Percentiles rank a stretch among this genome's conserved stretches.
Conservation (phyloP, 2,888 invertebrate species). For the Chrysina gloriosa region DNA sequence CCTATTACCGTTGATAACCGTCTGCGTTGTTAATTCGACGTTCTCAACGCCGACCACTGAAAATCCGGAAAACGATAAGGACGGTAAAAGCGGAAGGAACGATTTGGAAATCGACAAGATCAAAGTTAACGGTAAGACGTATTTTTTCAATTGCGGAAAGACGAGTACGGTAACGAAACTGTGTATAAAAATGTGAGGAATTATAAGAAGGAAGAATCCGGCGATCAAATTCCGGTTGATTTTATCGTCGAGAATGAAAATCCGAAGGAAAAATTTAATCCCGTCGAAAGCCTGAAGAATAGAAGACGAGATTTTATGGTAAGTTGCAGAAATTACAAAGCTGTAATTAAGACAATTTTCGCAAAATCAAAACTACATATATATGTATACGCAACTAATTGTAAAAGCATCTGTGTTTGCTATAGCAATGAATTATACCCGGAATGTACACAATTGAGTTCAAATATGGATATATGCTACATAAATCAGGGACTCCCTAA, state of each 20-base stretch:
- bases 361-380: no score
- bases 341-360: no score
- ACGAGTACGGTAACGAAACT: slow-evolving; percentile 27
- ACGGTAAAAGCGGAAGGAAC: neutral
- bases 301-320: slow-evolving; percentile 40
- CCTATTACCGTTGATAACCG: slow-evolving; percentile 5
- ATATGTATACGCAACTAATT: no score
- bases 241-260: slow-evolving; percentile 8
- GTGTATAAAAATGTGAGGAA: slow-evolving; percentile 30
- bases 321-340: no score
- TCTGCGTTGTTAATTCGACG: slow-evolving; percentile 6
- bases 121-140: slow-evolving; percentile 39
- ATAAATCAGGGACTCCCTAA: no score
- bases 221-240: slow-evolving; percentile 14
- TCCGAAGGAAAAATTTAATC: slow-evolving; percentile 10
- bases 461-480: no score
- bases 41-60: slow-evolving; percentile 18
- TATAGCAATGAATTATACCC: no score
- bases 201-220: neutral
- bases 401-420: no score
- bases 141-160: slow-evolving; percentile 39
- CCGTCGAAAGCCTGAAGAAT: slow-evolving; percentile 39
- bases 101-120: slow-evolving; percentile 1
- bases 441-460: no score
- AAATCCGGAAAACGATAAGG: neutral